These are phyloP conservation scores for Popillia japonica DNA, from an alignment of 1,140 invertebrate species.

Conservation along the genomic window DNA sequence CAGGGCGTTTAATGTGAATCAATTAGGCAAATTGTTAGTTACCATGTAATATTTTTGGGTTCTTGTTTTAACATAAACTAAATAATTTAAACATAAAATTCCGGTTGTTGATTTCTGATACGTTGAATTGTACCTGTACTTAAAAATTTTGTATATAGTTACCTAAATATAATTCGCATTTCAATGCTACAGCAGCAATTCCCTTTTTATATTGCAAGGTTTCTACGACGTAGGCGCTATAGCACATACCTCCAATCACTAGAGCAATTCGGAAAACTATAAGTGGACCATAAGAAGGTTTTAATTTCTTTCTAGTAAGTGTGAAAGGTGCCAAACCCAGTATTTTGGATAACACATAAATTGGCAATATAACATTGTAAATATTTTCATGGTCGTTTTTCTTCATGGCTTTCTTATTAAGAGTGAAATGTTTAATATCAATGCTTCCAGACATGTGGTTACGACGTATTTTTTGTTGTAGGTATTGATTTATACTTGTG, in stretches of 20 bases:
- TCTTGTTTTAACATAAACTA: too few relatives aligned
- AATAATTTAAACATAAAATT: too few relatives aligned
- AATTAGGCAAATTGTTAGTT: too few relatives aligned
- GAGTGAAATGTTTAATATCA: too few relatives aligned
- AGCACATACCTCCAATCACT: conserved; percentile 34
- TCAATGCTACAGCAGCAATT: conserved; percentile 29
- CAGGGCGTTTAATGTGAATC: too few relatives aligned
- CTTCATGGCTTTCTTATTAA: background rate
- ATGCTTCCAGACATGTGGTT: too few relatives aligned
- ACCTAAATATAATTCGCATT: conserved; percentile 37
- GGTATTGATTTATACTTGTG: too few relatives aligned
- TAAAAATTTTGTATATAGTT: background rate
- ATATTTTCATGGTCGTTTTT: background rate
- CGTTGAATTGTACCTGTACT: too few relatives aligned
- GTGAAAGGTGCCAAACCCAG: conserved; percentile 13
- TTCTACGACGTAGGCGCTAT: background rate
- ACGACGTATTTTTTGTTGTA: too few relatives aligned
- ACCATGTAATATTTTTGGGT: too few relatives aligned
- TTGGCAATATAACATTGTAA: conserved; percentile 18
- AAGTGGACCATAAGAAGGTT: conserved; percentile 16
- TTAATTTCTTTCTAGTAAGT: background rate
- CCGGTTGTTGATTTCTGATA: too few relatives aligned
- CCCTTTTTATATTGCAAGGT: background rate
- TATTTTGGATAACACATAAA: background rate
- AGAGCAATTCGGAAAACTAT: background rate